Conservation (phyloP, 2,797 vertebrate species). For the Falco cherrug region DNA sequence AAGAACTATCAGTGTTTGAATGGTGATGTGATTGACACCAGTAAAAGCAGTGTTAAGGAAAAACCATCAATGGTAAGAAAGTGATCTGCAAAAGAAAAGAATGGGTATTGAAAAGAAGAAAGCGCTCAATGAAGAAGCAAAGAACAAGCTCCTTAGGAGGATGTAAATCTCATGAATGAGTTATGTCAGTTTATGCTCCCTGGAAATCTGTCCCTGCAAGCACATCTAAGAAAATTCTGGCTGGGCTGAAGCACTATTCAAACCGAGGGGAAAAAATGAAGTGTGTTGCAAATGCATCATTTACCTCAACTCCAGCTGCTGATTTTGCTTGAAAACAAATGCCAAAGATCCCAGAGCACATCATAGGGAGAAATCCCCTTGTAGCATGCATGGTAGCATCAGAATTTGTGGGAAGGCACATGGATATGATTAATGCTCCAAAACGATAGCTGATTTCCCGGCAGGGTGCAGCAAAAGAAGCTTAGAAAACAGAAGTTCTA, state of each 20-base stretch:
- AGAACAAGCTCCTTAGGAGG: neutral
- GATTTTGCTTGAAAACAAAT: conserved; percentile 25
- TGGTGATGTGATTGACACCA: neutral
- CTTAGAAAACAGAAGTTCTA: conserved; percentile 43
- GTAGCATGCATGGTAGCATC: accelerated
- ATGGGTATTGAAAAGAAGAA: neutral
- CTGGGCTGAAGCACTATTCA: conserved; percentile 26
- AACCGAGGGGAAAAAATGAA: conserved; percentile 16
- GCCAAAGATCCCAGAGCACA: neutral
- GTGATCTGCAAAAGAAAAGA: conserved; percentile 45
- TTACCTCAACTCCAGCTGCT: neutral
- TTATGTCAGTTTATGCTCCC: neutral
- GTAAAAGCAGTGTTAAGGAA: neutral
- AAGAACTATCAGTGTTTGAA: neutral
- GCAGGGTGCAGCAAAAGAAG: neutral
- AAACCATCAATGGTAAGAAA: neutral
- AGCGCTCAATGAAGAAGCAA: neutral
- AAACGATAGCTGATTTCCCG: conserved; percentile 37
- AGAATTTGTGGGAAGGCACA: neutral
- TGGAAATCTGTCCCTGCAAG: neutral
- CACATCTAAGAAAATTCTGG: conserved; percentile 14
- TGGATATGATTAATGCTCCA: neutral
- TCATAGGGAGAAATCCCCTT: neutral
- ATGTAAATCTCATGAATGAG: neutral
- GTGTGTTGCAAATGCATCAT: neutral